Evolutionary conservation across 2,113 vertebrate species (phyloP).

Genomic region (Anolis carolinensis): DNA sequence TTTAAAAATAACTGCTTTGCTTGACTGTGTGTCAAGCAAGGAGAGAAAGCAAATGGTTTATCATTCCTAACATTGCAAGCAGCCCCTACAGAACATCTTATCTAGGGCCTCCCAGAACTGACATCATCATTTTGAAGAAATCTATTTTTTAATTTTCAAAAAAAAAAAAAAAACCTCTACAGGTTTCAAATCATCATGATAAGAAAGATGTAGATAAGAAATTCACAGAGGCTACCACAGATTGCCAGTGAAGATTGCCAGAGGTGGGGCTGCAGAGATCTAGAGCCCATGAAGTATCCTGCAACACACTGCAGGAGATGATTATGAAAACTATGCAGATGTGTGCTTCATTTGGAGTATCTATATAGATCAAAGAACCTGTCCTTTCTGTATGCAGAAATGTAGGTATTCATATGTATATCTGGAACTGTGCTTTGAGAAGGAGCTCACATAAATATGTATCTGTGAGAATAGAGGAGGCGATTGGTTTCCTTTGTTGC

Average conservation of each 20-base stretch:
- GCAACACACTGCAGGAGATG: not conserved
- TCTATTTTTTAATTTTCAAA: not conserved
- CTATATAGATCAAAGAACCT: not conserved
- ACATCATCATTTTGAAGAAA: not conserved
- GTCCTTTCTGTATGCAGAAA: not conserved
- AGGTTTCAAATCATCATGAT: not conserved
- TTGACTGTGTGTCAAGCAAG: too few species aligned
- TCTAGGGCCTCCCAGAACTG: not conserved
- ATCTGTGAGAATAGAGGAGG: not conserved
- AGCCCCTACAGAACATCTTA: not conserved
- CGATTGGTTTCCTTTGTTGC: not conserved
- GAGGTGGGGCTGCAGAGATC: not conserved
- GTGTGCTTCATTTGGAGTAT: not conserved
- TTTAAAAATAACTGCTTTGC: too few species aligned
- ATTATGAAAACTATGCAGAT: not conserved
- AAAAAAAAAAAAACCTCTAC: not conserved
- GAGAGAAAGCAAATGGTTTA: too few species aligned
- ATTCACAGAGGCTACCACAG: not conserved
- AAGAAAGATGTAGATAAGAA: not conserved
- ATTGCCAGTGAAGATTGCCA: not conserved
- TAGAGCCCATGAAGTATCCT: not conserved
- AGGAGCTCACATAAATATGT: too few species aligned
- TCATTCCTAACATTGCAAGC: too few species aligned
- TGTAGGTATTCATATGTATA: not conserved
- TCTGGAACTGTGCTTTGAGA: too few species aligned